phyloP scores from a whole-genome alignment of 1,140 invertebrate species.

The Bombus superbus region DNA sequence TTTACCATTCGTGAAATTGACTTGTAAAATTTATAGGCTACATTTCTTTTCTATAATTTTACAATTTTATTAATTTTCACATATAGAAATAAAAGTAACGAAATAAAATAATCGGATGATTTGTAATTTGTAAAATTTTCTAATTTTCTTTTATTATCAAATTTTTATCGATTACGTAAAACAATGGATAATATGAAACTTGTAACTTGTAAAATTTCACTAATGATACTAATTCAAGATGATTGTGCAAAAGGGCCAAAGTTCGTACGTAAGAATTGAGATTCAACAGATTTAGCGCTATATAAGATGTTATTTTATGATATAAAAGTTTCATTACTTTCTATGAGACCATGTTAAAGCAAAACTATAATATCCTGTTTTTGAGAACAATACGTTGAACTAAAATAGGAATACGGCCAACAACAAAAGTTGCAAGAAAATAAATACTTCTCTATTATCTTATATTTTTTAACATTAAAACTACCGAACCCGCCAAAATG shows the following conservation, averaged over 20 bases:
- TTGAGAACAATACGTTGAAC: neutral
- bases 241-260: neutral
- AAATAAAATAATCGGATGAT: too few relatives aligned
- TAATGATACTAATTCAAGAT: neutral
- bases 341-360: neutral
- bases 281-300: neutral
- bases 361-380: neutral
- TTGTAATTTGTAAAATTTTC: neutral
- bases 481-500: too few relatives aligned
- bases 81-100: neutral
- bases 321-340: neutral
- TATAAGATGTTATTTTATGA: neutral
- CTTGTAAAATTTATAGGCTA: neutral
- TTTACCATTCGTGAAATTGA: too few relatives aligned
- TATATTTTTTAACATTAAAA: neutral
- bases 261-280: neutral
- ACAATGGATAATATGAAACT: too few relatives aligned
- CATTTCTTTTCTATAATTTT: neutral
- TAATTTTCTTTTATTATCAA: too few relatives aligned
- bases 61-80: neutral
- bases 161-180: too few relatives aligned
- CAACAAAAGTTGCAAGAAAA: neutral
- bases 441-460: neutral
- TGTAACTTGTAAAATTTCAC: neutral
- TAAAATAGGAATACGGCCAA: neutral